Percentiles rank a stretch among this genome's conserved stretches.
Evolutionary conservation across 2,888 invertebrate genomes (phyloP).

Genomic region (Orchestes rusci): DNA sequence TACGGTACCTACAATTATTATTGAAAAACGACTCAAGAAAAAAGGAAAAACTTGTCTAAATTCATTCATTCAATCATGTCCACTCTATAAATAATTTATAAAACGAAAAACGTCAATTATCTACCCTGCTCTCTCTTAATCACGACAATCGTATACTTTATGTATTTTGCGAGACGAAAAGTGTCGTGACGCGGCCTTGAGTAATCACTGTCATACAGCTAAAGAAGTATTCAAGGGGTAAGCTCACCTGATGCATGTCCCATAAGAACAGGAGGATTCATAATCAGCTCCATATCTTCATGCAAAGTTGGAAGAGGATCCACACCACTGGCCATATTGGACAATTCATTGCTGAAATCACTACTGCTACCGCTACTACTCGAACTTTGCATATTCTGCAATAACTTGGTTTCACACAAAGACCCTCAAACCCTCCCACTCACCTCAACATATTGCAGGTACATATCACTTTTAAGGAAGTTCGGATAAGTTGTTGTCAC

Average conservation of each 20-base stretch:
- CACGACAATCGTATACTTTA: too few species aligned
- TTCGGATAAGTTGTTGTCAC: conserved; percentile 84
- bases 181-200: too few species aligned
- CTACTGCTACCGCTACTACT: conserved; percentile 37
- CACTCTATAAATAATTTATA: too few species aligned
- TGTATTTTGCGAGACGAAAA: too few species aligned
- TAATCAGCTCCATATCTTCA: conserved; percentile 71
- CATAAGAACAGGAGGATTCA: conserved; percentile 34
- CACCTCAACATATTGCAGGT: conserved; percentile 76
- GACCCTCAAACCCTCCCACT: too few species aligned
- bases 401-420: conserved; percentile 12
- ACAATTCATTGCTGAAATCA: conserved; percentile 40
- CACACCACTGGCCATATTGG: conserved; percentile 37
- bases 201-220: too few species aligned
- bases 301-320: conserved; percentile 70
- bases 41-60: too few species aligned
- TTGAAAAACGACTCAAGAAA: too few species aligned
- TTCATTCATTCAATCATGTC: too few species aligned
- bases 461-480: conserved; percentile 88
- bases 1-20: conserved; percentile 42
- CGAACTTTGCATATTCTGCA: conserved; percentile 39
- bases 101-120: too few species aligned
- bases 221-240: too few species aligned
- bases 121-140: too few species aligned
- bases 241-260: conserved; percentile 39